A percentile compares a stretch with the other conserved stretches of the same genome.
phyloP scores from a whole-genome alignment of 2,113 vertebrate species.

The cat (Felis catus) region F.catus_Fca126_mat1.0 CM031421.1:13411501-13412000 shows the following conservation, averaged over 20 bases:
- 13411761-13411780: neutral
- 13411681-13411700: neutral
- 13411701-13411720: neutral
- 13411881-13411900: neutral
- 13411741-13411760: neutral
- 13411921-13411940: conserved; percentile 20
- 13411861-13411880: neutral
- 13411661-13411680: neutral
- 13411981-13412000: neutral
- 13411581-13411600: no score
- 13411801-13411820: neutral
- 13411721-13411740: neutral
- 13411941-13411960: conserved; percentile 1
- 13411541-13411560: no score
- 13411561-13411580: no score
- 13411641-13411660: neutral
- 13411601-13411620: neutral
- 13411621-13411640: neutral
- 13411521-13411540: no score
- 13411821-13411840: neutral
- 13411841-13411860: neutral
- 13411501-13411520: no score
- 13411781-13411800: neutral
- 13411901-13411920: neutral
- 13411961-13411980: neutral